Evolutionary conservation across 2,113 vertebrate genomes (phyloP).

Genomic region (Cheirogaleus medius): DNA sequence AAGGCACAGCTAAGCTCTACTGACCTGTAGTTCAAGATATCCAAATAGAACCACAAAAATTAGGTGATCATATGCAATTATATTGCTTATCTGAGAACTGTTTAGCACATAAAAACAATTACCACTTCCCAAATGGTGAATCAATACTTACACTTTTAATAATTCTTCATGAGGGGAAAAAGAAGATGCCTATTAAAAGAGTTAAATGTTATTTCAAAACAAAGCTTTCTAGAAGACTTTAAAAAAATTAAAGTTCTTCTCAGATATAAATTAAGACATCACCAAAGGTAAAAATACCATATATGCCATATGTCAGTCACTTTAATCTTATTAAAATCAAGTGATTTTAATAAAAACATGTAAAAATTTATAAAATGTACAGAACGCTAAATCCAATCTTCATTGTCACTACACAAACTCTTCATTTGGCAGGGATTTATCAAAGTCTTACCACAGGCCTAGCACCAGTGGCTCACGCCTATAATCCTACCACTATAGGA

Average conservation of each 20-base stretch:
- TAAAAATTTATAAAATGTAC: background rate
- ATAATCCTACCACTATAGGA: too few species aligned
- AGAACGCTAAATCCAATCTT: background rate
- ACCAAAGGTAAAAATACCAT: constrained; percentile 19
- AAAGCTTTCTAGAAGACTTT: background rate
- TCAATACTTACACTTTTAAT: constrained; percentile 86
- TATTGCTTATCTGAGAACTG: background rate
- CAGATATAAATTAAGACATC: constrained; percentile 28
- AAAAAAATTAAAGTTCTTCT: constrained; percentile 39
- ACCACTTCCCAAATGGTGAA: constrained; percentile 18
- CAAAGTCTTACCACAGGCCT: too few species aligned
- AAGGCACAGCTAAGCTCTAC: background rate
- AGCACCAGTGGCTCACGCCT: too few species aligned
- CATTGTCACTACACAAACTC: background rate
- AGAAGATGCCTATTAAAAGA: constrained; percentile 83
- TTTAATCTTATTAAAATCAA: background rate
- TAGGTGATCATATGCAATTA: background rate
- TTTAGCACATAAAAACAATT: background rate
- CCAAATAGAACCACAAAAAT: background rate
- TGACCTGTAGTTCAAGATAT: background rate
- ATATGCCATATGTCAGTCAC: background rate
- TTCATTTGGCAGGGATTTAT: constrained; percentile 39
- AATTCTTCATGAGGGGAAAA: constrained; percentile 83
- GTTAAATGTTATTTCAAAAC: constrained; percentile 59
- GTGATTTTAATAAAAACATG: constrained; percentile 24